These are phyloP conservation scores for Mesoligia furuncula DNA, from an alignment of 2,888 invertebrate species.

Conservation along the genomic window DNA sequence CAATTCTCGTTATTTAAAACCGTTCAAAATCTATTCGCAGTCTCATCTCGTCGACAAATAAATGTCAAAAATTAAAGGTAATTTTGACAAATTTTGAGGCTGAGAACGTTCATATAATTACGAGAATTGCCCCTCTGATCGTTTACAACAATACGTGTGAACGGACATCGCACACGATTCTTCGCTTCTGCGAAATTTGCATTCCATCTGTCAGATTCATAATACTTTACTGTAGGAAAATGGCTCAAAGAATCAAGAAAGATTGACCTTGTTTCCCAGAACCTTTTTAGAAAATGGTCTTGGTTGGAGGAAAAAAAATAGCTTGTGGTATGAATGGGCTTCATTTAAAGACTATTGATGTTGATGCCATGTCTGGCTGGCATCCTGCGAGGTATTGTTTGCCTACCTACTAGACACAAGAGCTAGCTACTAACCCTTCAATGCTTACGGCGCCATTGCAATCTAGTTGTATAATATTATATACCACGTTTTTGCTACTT, in stretches of 20 bases:
- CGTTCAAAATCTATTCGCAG: background rate
- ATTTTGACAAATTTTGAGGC: background rate
- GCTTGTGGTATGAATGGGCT: constrained; percentile 14
- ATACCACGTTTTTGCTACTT: constrained; percentile 53
- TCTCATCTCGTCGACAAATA: background rate
- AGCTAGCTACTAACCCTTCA: constrained; percentile 54
- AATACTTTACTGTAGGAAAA: constrained; percentile 8
- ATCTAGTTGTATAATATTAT: constrained; percentile 49
- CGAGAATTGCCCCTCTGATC: background rate
- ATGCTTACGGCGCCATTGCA: constrained; percentile 46
- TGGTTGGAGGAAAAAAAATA: constrained; percentile 17
- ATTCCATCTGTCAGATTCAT: constrained; percentile 29
- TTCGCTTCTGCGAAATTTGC: constrained; percentile 32
- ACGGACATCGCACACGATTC: constrained; percentile 16
- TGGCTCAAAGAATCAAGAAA: constrained; percentile 15
- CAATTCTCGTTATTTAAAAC: background rate
- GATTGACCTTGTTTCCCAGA: constrained; percentile 5
- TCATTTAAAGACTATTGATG: constrained; percentile 38
- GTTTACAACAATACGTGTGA: constrained; percentile 38
- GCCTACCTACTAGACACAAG: constrained; percentile 43
- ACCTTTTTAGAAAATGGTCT: constrained; percentile 11
- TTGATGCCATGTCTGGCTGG: constrained; percentile 55
- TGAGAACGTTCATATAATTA: too few relatives aligned
- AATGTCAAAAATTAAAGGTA: background rate
- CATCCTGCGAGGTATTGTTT: constrained; percentile 57